Percentiles rank a stretch among this genome's conserved stretches.
Conservation (phyloP, 2,888 invertebrate genomes). For the Drosophila stalkeri region DNA sequence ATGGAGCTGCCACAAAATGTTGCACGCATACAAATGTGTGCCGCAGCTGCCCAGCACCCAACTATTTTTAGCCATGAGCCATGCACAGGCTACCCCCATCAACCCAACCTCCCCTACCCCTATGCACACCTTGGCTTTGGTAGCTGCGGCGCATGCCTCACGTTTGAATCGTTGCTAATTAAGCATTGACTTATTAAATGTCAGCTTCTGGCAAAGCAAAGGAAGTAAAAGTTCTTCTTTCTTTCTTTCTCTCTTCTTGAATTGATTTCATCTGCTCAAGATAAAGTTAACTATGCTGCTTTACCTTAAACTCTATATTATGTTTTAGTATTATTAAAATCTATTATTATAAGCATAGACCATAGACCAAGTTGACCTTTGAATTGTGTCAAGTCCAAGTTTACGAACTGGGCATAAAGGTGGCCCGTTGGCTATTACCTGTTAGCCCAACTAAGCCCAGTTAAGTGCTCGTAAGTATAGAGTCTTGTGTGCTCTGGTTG, state of each 20-base stretch:
- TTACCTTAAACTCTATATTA: not conserved
- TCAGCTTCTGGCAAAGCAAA: not conserved
- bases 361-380: not conserved
- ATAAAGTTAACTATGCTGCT: not conserved
- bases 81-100: not conserved
- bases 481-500: too few species aligned
- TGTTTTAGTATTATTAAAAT: not conserved
- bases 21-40: conserved; percentile 20
- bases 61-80: conserved; percentile 30
- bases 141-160: not conserved
- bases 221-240: not conserved
- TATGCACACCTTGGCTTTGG: not conserved
- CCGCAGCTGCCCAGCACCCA: not conserved
- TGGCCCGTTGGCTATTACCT: not conserved
- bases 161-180: conserved; percentile 10
- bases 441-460: not conserved
- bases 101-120: not conserved
- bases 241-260: too few species aligned
- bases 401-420: not conserved
- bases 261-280: not conserved
- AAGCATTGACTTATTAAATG: not conserved
- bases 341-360: not conserved
- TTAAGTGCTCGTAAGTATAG: conserved; percentile 1
- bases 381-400: not conserved
- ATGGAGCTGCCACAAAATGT: conserved; percentile 32